Conservation (phyloP, 2,113 vertebrate genomes). For the Phyllostomus hastatus region DNA sequence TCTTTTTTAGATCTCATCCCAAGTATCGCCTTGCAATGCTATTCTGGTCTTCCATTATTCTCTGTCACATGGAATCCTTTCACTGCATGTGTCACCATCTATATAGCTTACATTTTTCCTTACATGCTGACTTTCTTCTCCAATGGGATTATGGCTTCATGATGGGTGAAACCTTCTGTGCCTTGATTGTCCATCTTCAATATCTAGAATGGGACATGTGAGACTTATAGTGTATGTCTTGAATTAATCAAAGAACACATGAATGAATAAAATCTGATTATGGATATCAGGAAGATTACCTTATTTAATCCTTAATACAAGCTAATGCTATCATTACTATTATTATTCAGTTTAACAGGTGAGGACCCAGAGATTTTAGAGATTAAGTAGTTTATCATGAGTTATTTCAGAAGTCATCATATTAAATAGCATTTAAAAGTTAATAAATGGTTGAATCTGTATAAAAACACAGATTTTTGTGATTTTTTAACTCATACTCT, state of each 20-base stretch:
- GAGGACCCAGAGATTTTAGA: constrained; percentile 36
- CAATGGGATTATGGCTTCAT: background rate
- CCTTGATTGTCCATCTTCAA: background rate
- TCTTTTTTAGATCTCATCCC: background rate
- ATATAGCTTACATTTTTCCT: background rate
- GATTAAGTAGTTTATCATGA: background rate
- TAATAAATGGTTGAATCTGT: background rate
- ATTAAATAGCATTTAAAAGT: background rate
- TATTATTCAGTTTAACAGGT: background rate
- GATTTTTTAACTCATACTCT: background rate
- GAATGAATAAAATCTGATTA: background rate
- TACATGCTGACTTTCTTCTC: background rate
- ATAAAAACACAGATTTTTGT: background rate
- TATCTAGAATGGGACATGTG: background rate
- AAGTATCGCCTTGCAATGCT: background rate
- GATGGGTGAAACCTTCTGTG: background rate
- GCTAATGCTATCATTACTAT: background rate
- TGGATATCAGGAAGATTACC: background rate
- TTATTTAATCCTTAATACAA: constrained; percentile 3
- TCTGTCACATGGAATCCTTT: background rate
- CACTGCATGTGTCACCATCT: background rate
- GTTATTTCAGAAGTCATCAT: constrained; percentile 33
- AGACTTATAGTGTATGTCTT: background rate
- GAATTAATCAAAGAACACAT: background rate
- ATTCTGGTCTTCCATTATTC: background rate